Base-by-base conservation (phyloP, 2,113 vertebrate genomes). In the Chaetops frenatus region DNA sequence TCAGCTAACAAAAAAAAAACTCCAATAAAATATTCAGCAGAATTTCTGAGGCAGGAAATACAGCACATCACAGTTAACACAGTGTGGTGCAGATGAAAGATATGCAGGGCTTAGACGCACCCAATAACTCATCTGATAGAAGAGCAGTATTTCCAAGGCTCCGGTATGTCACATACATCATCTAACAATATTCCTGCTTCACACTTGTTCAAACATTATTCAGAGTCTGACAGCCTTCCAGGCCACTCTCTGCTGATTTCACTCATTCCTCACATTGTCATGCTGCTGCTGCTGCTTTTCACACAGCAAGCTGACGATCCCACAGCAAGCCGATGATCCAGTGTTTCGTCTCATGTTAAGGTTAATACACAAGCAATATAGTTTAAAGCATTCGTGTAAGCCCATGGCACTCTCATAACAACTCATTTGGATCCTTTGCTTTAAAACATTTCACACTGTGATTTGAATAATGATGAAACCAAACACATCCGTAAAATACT, bases 391-490 rank as follows among this genome's bases (percentile, higher is more conserved):
- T 67, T 95, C 54, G 22, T 91, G 84, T 93, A 66, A 94, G 29
- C 48, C 64, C 88, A 74, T 94, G 89, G 85, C 67, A 67, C 27
- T 76, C n/a, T 65, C 89, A 57, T 56, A 94, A 91, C 85, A 95
- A 44, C 38, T 71, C 86, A 28, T 86, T 89, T 94, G 81, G 60
- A 74, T 86, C 80, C 77, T 97, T 81, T 80, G 38, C 70, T 57
- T 73, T 92, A 82, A 95, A 78, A 82, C 60, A 93, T 80, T 69
- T 83, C 50, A 86, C 36, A 27, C 23, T 87, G 50, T 56, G 88
- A 91, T 89, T 48, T 93, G 69, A 96, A 94, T 95, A 79, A 38
- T 84, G 88, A 96, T 96, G 87, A 96, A 96, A 97, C 88, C 91
- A 71, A 93, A 78, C 88, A 94, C 2, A 2, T 83, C 66, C 66